These are phyloP conservation scores for Chloroclysta siterata DNA, from an alignment of 2,888 invertebrate genomes.

Conservation along the genomic window DNA sequence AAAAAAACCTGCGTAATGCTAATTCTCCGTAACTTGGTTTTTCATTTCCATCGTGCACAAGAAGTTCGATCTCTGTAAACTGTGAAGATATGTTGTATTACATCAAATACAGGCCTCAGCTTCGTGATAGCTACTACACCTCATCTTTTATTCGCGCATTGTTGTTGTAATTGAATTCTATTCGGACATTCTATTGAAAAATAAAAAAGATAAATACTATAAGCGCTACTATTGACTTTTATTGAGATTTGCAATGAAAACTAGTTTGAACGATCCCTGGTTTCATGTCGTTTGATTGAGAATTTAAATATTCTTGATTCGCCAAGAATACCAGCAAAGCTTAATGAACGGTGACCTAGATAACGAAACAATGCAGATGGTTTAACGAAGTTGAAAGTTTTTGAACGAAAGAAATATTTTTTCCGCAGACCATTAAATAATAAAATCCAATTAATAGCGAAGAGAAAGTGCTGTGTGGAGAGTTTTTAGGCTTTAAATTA, in stretches of 20 bases:
- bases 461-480: slow-evolving; percentile 10
- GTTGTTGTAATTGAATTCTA: background rate
- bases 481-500: background rate
- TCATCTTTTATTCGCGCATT: background rate
- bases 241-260: too few relatives aligned
- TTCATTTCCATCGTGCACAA: too few relatives aligned
- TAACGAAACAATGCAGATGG: slow-evolving; percentile 26
- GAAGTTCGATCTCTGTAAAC: too few relatives aligned
- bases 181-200: too few relatives aligned
- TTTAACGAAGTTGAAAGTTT: slow-evolving; percentile 24
- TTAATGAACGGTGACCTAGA: slow-evolving; percentile 36
- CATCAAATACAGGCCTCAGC: background rate
- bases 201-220: too few relatives aligned
- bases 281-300: too few relatives aligned
- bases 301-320: too few relatives aligned
- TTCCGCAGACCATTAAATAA: slow-evolving; percentile 2
- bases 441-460: slow-evolving; percentile 7
- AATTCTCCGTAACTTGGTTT: too few relatives aligned
- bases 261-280: too few relatives aligned
- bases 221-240: too few relatives aligned
- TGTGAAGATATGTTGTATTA: too few relatives aligned
- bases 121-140: background rate
- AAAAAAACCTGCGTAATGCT: too few relatives aligned
- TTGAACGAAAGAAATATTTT: slow-evolving; percentile 18
- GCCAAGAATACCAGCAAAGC: slow-evolving; percentile 1